Conservation (phyloP, 2,797 vertebrate genomes). For the Micrastur ruficollis region DNA sequence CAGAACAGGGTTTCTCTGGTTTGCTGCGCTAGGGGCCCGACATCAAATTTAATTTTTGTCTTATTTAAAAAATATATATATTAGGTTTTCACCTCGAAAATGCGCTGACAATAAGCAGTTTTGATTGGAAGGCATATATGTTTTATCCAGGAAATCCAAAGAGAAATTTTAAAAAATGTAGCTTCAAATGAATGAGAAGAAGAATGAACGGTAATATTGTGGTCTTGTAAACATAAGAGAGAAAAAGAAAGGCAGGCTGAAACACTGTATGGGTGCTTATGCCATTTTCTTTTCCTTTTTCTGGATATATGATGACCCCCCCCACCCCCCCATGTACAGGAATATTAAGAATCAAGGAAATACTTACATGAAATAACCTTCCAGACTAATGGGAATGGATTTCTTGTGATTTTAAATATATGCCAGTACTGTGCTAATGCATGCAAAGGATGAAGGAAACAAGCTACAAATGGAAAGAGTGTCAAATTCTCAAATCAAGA, state of each 20-base stretch:
- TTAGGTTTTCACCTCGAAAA: background rate
- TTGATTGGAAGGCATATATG: background rate
- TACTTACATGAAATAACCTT: background rate
- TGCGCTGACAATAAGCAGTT: background rate
- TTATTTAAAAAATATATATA: background rate
- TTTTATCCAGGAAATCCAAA: conserved; percentile 1
- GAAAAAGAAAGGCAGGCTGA: background rate
- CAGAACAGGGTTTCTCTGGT: background rate
- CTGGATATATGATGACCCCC: background rate
- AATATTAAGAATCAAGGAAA: background rate
- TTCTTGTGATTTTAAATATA: conserved; percentile 32
- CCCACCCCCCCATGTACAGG: background rate
- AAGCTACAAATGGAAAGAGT: conserved; percentile 3
- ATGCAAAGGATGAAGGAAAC: conserved; percentile 21
- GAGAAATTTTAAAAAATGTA: background rate
- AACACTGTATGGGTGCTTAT: background rate
- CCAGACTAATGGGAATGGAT: background rate
- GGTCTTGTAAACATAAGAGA: background rate
- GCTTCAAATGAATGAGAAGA: background rate
- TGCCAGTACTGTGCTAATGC: background rate
- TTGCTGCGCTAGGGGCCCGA: background rate
- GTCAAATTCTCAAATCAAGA: conserved; percentile 15
- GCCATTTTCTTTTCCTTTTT: background rate
- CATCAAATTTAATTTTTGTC: background rate
- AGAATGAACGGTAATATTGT: background rate